phyloP scores from a whole-genome alignment of 2,113 vertebrate genomes.

The Pleuronectes platessa region DNA sequence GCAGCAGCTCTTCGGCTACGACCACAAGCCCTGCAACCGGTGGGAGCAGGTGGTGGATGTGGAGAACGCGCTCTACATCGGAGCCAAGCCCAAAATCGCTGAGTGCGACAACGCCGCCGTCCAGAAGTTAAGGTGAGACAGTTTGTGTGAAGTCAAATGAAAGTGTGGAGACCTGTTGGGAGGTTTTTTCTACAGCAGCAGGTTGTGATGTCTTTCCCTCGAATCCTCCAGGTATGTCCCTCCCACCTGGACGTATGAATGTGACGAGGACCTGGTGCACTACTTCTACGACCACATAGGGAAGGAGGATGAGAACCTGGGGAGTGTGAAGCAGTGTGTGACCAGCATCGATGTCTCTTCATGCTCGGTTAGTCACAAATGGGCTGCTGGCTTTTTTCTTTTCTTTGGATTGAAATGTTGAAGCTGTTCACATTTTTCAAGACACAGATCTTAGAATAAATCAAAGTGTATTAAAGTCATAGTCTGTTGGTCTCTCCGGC shows the following conservation, averaged over 20 bases:
- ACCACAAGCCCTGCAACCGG: conserved; percentile 91
- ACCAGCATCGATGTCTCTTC: conserved; percentile 97
- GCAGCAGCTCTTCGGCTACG: conserved; percentile 93
- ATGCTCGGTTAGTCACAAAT: conserved; percentile 84
- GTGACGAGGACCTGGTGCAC: conserved; percentile 96
- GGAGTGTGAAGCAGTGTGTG: conserved; percentile 95
- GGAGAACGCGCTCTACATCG: conserved; percentile 89
- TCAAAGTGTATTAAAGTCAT: too few relatives aligned
- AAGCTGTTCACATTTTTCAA: neutral
- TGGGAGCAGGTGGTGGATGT: conserved; percentile 97
- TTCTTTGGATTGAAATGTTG: neutral
- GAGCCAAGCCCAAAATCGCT: conserved; percentile 86
- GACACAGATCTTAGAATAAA: too few relatives aligned
- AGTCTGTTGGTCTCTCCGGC: too few relatives aligned
- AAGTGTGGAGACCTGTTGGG: neutral
- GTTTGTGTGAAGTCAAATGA: neutral
- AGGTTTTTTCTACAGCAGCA: neutral
- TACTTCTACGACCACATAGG: conserved; percentile 95
- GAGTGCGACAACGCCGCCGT: conserved; percentile 87
- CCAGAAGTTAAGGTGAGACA: conserved; percentile 90
- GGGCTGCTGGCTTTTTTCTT: neutral
- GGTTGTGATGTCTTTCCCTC: neutral
- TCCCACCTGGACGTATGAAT: conserved; percentile 95
- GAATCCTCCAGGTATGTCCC: conserved; percentile 85
- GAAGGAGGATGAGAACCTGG: conserved; percentile 96